phyloP scores from a whole-genome alignment of 2,888 invertebrate genomes.

The Vannuccia rotundouncinata region DNA sequence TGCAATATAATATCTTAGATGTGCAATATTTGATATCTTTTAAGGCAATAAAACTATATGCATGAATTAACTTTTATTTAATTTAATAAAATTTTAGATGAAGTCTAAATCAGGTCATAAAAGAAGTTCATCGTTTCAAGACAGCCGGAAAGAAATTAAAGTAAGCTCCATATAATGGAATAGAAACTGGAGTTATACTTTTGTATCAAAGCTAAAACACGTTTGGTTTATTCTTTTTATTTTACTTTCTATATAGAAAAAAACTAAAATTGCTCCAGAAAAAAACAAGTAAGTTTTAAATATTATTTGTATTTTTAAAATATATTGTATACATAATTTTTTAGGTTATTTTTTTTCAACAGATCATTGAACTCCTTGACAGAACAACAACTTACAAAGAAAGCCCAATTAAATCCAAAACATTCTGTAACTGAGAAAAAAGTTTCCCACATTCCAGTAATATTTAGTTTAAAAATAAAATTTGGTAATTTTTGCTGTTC shows the following conservation, averaged over 20 bases:
- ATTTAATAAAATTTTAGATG: not conserved
- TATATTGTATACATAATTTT: not conserved
- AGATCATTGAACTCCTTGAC: not conserved
- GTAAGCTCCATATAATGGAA: no score
- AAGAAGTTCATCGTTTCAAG: constrained; percentile 1
- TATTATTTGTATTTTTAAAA: not conserved
- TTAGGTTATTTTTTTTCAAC: not conserved
- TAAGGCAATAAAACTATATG: no score
- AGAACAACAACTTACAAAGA: not conserved
- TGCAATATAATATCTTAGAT: no score
- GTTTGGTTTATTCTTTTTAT: not conserved
- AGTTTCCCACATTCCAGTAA: no score
- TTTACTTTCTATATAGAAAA: not conserved
- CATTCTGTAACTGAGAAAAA: not conserved
- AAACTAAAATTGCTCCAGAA: not conserved
- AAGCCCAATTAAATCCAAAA: not conserved
- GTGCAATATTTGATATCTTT: no score
- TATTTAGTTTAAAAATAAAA: no score
- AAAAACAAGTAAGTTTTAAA: not conserved
- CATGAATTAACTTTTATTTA: no score
- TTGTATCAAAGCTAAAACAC: no score
- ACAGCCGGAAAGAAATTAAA: not conserved
- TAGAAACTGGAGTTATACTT: no score
- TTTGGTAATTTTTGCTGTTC: no score
- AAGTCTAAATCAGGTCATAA: not conserved